phyloP scores from a whole-genome alignment of 2,888 invertebrate species.

The Allacma fusca region DNA sequence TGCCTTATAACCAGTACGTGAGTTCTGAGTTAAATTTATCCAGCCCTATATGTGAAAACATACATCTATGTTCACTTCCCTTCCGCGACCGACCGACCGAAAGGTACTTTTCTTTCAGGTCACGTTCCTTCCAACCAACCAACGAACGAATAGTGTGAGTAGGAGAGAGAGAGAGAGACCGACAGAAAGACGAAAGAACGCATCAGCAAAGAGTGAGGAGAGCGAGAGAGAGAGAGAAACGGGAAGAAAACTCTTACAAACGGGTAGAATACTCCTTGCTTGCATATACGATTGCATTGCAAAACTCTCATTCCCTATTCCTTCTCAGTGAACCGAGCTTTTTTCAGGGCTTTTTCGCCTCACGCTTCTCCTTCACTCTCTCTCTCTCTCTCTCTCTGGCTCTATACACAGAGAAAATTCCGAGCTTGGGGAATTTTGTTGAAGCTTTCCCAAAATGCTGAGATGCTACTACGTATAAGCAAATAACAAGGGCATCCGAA shows the following conservation, averaged over 20 bases:
- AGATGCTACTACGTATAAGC: no score
- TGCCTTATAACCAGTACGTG: slow-evolving; percentile 16
- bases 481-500: no score
- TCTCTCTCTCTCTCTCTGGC: no score
- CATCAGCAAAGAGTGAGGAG: slow-evolving; percentile 13
- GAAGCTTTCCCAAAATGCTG: neutral
- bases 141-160: slow-evolving; percentile 38
- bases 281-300: slow-evolving; percentile 22
- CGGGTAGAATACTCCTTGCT: neutral
- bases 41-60: neutral
- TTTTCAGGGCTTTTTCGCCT: no score
- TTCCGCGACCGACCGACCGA: slow-evolving; percentile 36
- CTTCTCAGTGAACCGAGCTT: neutral
- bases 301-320: slow-evolving; percentile 18
- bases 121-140: slow-evolving; percentile 54
- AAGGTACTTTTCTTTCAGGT: slow-evolving; percentile 61
- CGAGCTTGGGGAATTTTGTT: neutral
- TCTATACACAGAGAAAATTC: no score
- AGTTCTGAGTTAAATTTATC: neutral
- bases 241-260: slow-evolving; percentile 24
- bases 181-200: slow-evolving; percentile 26
- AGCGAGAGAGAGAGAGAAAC: neutral
- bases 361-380: no score
- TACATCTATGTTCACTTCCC: slow-evolving; percentile 22
- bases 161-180: slow-evolving; percentile 16